Base-by-base conservation (phyloP, 2,888 invertebrate species). In the Falcaria lacertinaria region DNA sequence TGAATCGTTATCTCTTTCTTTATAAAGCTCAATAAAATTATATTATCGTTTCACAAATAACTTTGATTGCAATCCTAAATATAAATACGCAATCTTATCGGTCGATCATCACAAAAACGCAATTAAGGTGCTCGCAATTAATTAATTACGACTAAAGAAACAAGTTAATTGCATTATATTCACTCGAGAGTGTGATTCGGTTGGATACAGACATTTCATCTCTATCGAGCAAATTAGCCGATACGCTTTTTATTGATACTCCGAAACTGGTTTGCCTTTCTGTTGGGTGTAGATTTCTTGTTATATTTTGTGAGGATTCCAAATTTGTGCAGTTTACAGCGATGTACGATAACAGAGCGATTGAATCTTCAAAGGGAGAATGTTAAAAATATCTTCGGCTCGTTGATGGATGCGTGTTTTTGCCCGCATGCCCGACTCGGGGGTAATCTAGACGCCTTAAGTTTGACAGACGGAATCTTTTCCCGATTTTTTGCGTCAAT, bases 391-490 rank as follows among this genome's bases (percentile, higher is more conserved):
- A 77, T 64, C 67, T 55, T 74, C 69, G 69, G 58, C 58, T 43
- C 52, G 64, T 61, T 88, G 86, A 87, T 85, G 74, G 80, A 88
- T 88, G 79, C 59, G 52, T 47, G 71, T 86, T 88, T 87, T 88
- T 87, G 82, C 77, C 76, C 80, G 80, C 78, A 76, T 75, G 70
- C 76, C 72, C 62, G 59, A 42, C 44, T 41, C 50, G 38, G 38
- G 47, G 39, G 72, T 81, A 80, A 86, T 80, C 80, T 80, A 69
- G 57, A 61, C 66, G 84, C 78, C 81, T 87, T 84, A 28, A 86
- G 74, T 80, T 80, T 80, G 87, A 85, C 88, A 86, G 80, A 56
- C 70, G 80, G 80, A 72, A 82, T 79, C 81, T 80, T 74, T 79
- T 76, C 80, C 82, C 52, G 65, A 77, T 74, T 87, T 87, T 87